Evolutionary conservation across 2,113 vertebrate genomes (phyloP).

Genomic region (Physeter macrocephalus): DNA sequence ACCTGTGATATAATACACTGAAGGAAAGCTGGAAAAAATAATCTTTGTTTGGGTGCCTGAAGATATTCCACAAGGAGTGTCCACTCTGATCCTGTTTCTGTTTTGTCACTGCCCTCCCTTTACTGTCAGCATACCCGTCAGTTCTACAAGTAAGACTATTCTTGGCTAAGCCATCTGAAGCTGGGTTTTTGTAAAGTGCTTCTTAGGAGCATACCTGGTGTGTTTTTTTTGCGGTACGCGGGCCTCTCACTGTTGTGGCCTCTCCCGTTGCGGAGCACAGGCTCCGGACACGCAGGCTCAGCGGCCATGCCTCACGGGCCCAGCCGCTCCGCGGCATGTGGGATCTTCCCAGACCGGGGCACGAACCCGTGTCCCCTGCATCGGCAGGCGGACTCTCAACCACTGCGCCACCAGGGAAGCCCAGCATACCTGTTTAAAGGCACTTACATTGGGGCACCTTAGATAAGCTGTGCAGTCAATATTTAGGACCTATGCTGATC

Average conservation of each 20-base stretch:
- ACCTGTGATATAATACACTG: neutral
- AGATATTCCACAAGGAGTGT: neutral
- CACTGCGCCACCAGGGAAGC: too few relatives aligned
- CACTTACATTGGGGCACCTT: neutral
- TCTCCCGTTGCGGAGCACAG: too few relatives aligned
- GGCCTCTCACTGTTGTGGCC: too few relatives aligned
- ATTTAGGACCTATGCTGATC: neutral
- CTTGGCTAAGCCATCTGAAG: neutral
- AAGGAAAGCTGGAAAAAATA: neutral
- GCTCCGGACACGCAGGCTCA: too few relatives aligned
- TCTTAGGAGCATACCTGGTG: neutral
- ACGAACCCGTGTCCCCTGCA: too few relatives aligned
- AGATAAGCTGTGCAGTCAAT: neutral
- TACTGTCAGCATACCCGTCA: rapidly evolving
- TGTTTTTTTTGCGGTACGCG: too few relatives aligned
- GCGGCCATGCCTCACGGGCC: too few relatives aligned
- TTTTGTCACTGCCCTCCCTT: neutral
- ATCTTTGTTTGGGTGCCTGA: neutral
- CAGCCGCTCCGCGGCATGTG: too few relatives aligned
- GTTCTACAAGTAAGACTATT: neutral
- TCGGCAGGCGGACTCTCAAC: too few relatives aligned
- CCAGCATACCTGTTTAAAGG: neutral
- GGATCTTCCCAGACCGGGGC: too few relatives aligned
- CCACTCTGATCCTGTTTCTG: neutral
- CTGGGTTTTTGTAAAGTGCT: neutral